Conservation (phyloP, 2,797 vertebrate genomes). For the Micromesistius poutassou region DNA sequence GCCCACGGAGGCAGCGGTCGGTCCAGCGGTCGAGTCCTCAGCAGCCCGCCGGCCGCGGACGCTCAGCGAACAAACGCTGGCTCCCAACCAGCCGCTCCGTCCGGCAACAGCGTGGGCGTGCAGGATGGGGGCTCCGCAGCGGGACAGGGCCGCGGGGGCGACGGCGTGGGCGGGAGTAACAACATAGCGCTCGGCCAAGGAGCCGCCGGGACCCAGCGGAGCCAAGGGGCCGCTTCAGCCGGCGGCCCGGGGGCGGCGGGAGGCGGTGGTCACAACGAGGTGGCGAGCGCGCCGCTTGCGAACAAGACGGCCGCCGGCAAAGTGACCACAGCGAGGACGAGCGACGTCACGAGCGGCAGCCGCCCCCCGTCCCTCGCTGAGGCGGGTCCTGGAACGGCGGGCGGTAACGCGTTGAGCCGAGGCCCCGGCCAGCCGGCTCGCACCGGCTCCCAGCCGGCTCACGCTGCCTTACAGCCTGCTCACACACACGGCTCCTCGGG, state of each 20-base stretch:
- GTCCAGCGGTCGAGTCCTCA: conserved; percentile 27
- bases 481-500: conserved; percentile 5
- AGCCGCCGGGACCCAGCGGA: conserved; percentile 33
- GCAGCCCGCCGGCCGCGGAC: conserved; percentile 31
- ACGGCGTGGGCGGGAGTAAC: conserved; percentile 16
- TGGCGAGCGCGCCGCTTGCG: conserved; percentile 29
- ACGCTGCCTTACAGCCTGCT: not conserved
- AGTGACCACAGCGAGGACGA: conserved; percentile 30
- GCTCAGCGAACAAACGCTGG: conserved; percentile 27
- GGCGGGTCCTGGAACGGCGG: conserved; percentile 20
- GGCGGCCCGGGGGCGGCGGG: conserved; percentile 28
- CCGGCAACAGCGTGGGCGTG: conserved; percentile 32
- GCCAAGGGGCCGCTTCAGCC: conserved; percentile 21
- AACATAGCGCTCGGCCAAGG: conserved; percentile 42
- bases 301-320: conserved; percentile 26
- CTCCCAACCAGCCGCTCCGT: conserved; percentile 43
- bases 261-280: conserved; percentile 51
- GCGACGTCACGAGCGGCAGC: conserved; percentile 30
- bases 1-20: conserved; percentile 22
- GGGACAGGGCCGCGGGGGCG: conserved; percentile 30
- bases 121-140: conserved; percentile 43
- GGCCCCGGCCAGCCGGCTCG: not conserved
- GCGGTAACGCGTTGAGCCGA: conserved; percentile 34
- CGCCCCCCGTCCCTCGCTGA: conserved; percentile 34
- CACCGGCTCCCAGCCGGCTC: too few species aligned